These are phyloP conservation scores for Globodera rostochiensis DNA, from an alignment of 1,140 invertebrate genomes.

Conservation along the genomic window DNA sequence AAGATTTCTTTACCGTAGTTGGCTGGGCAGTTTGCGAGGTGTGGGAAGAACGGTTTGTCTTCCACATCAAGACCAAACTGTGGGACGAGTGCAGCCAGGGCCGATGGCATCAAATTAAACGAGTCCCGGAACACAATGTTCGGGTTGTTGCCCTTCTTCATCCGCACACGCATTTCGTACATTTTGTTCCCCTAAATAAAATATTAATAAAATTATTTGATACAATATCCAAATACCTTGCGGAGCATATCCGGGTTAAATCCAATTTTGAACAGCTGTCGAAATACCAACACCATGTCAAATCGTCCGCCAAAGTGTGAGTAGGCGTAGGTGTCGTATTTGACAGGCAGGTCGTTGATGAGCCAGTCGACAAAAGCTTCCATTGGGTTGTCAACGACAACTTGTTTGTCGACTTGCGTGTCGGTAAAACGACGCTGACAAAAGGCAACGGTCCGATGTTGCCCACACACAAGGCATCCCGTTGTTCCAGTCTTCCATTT, in stretches of 20 bases:
- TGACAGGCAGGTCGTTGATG: too few relatives aligned
- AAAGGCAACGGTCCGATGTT: too few relatives aligned
- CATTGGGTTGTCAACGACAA: too few relatives aligned
- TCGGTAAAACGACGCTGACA: too few relatives aligned
- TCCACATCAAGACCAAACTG: background rate
- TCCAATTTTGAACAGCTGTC: background rate
- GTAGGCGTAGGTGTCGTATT: background rate
- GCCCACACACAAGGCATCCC: too few relatives aligned
- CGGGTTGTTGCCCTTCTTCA: background rate
- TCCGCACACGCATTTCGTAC: too few relatives aligned
- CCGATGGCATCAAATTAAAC: slow-evolving; percentile 22
- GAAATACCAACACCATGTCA: slow-evolving; percentile 11
- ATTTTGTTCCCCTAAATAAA: too few relatives aligned
- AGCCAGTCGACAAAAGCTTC: background rate
- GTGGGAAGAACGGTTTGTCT: slow-evolving; percentile 27
- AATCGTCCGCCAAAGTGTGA: slow-evolving; percentile 9
- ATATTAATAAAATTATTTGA: too few relatives aligned
- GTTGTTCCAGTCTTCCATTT: too few relatives aligned
- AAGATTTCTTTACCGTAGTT: slow-evolving; percentile 13
- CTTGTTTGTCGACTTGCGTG: background rate
- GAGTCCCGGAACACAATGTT: slow-evolving; percentile 16
- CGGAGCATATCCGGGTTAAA: too few relatives aligned
- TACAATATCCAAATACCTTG: too few relatives aligned
- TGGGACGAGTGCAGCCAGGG: background rate
- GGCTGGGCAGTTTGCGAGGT: background rate